A percentile compares a stretch with the other conserved stretches of the same genome.
Conservation (phyloP, 2,888 invertebrate genomes). For the Druceiella hillmani region DNA sequence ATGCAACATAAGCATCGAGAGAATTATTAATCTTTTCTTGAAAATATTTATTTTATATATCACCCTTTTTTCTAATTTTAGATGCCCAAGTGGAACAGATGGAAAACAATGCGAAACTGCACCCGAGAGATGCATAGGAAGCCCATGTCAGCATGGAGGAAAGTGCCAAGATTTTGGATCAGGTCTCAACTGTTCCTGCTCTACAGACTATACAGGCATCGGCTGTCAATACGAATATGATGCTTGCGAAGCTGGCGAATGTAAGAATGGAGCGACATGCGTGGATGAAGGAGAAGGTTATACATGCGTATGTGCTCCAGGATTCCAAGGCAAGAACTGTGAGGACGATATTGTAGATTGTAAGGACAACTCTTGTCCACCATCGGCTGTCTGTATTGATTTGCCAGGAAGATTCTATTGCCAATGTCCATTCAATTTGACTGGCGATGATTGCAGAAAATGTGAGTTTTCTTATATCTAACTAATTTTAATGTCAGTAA, state of each 20-base stretch:
- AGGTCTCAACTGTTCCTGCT: slow-evolving; percentile 90
- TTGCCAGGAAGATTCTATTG: slow-evolving; percentile 89
- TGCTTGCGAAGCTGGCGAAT: slow-evolving; percentile 84
- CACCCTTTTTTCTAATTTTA: slow-evolving; percentile 29
- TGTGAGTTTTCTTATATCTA: slow-evolving; percentile 57
- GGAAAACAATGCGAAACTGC: slow-evolving; percentile 97
- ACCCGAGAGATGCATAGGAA: slow-evolving; percentile 89
- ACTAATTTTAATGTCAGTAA: too few relatives aligned
- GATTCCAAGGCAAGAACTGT: slow-evolving; percentile 78
- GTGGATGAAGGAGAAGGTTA: slow-evolving; percentile 81
- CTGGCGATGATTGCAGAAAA: slow-evolving; percentile 95
- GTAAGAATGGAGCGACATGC: slow-evolving; percentile 91
- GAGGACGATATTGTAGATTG: slow-evolving; percentile 89
- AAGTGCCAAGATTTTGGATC: slow-evolving; percentile 95
- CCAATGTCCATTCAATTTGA: slow-evolving; percentile 94
- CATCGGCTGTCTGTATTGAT: slow-evolving; percentile 89
- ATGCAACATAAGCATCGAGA: too few relatives aligned
- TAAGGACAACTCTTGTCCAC: slow-evolving; percentile 90
- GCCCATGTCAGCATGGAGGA: slow-evolving; percentile 94
- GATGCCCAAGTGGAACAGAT: slow-evolving; percentile 91
- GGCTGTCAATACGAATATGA: slow-evolving; percentile 94
- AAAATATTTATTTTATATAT: slow-evolving; percentile 1
- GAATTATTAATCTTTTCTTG: too few relatives aligned
- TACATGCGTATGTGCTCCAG: slow-evolving; percentile 80
- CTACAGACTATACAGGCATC: slow-evolving; percentile 77